Base-by-base conservation (phyloP, 2,888 invertebrate species). In the Adineta ricciae region DNA sequence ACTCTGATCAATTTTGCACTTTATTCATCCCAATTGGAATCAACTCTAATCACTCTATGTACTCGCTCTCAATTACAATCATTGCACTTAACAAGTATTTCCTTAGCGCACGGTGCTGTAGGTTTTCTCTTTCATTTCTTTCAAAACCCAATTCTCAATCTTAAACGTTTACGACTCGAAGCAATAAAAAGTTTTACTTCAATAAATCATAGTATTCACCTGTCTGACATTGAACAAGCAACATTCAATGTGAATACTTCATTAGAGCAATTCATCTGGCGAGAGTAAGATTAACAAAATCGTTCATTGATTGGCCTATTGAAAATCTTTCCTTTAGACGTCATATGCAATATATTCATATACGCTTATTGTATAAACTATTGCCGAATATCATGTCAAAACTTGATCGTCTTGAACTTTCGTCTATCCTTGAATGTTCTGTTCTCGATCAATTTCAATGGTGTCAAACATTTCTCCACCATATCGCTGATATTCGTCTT, bases 301-400 rank as follows among this genome's bases (percentile, higher is more conserved):
- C 50, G 11, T 50, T 16, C 50, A 50, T 50, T n/a, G n/a, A n/a
- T n/a, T n/a, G n/a, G n/a, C n/a, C n/a, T n/a, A n/a, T n/a, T n/a
- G n/a, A n/a, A n/a, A 50, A 16, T 9, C 11, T 50, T 50, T 16
- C 11, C 16, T 50, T 50, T 32, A 64, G 64, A 64, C 64, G 64
- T 64, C 73, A 78, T 41, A 41, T 78, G 36, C 73, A 78, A 78
- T 41, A 78, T 78, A 78, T 78, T 41, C 73, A 78, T 41, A 78
- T 78, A 21, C 73, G 41, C 41, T n/a, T 78, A 78, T n/a, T 78
- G 41, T 36, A 41, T 36, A 78, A 78, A 78, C n/a, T 78, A 78
- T 78, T 36, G 41, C 14, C 24, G 5, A 78, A 24, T 78, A 41
- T 41, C 3, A 78, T 41, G 9, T 41, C 36, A 9, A 78, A 41